Conservation (phyloP, 2,888 invertebrate species). For the Tachina fera region DNA sequence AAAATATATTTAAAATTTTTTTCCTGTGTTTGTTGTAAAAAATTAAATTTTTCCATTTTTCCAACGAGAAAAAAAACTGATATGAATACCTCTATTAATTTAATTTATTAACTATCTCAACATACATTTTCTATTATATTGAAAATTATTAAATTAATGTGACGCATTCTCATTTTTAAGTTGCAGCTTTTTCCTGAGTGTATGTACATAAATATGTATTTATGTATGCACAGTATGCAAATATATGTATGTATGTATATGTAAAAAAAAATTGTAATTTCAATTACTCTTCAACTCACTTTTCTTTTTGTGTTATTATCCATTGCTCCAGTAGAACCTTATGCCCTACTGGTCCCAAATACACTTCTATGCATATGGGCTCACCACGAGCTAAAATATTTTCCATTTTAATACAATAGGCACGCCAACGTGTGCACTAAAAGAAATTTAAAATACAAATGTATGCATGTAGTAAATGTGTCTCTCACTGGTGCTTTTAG, state of each 20-base stretch:
- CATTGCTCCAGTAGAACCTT: slow-evolving; percentile 83
- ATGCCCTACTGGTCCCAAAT: slow-evolving; percentile 82
- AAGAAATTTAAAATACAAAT: slow-evolving; percentile 34
- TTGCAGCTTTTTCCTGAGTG: too few species aligned
- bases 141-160: too few species aligned
- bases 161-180: too few species aligned
- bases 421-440: slow-evolving; percentile 83
- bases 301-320: slow-evolving; percentile 82
- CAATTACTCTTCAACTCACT: slow-evolving; percentile 76
- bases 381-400: slow-evolving; percentile 81
- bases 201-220: too few species aligned
- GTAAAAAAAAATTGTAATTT: not conserved
- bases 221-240: not conserved
- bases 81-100: too few species aligned
- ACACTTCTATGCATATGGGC: slow-evolving; percentile 83
- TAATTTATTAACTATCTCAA: too few species aligned
- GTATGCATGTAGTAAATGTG: not conserved
- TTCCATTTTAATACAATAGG: slow-evolving; percentile 82
- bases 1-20: too few species aligned
- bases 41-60: too few species aligned
- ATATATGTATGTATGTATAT: too few species aligned
- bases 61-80: too few species aligned
- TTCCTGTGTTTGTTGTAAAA: too few species aligned
- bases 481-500: not conserved
- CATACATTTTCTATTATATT: too few species aligned